Conservation (phyloP, 2,888 invertebrate genomes). For the Caenorhabditis panamensis region DNA sequence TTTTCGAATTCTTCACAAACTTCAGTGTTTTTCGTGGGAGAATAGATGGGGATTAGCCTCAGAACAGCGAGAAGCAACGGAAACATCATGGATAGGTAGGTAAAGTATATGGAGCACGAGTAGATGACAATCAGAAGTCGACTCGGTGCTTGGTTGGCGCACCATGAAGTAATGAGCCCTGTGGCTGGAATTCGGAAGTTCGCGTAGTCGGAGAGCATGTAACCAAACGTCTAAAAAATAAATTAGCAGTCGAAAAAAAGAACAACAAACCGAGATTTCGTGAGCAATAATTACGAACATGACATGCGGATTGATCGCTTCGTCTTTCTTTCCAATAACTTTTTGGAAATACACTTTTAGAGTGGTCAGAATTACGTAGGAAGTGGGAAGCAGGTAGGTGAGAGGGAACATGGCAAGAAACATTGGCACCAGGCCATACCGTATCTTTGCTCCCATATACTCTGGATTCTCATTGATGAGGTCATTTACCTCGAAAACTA, state of each 20-base stretch:
- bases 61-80: neutral
- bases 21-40: neutral
- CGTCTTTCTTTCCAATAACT: neutral
- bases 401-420: neutral
- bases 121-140: neutral
- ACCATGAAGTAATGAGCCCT: neutral
- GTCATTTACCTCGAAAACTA: neutral
- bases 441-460: neutral
- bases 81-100: constrained; percentile 5
- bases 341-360: neutral
- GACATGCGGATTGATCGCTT: neutral
- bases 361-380: neutral
- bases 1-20: neutral
- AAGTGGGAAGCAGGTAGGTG: neutral
- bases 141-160: neutral
- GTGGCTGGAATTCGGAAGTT: constrained; percentile 6
- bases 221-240: neutral
- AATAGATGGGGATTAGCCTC: neutral
- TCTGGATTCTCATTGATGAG: neutral
- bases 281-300: neutral
- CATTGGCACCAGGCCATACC: neutral
- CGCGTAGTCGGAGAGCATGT: constrained; percentile 3
- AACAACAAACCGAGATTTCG: neutral
- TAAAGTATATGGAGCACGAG: neutral
- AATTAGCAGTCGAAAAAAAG: neutral